Evolutionary conservation across 2,888 invertebrate species (phyloP).

Genomic region (Scaptomyza caliginosa): DNA sequence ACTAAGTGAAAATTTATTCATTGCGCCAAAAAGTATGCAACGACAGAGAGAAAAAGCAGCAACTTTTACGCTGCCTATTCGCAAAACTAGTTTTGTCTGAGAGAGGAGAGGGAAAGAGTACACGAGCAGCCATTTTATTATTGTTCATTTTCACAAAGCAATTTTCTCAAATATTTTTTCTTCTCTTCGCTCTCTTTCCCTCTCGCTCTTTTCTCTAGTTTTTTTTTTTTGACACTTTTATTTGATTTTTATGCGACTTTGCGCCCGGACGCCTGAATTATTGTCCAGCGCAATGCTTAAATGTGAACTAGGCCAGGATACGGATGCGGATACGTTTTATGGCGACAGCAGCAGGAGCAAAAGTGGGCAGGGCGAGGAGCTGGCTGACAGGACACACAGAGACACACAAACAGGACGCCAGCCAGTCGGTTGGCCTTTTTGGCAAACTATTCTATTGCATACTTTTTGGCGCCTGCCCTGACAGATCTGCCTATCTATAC

Average conservation of each 20-base stretch:
- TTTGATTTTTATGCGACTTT: constrained; percentile 75
- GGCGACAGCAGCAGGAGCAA: not conserved
- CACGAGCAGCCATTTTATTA: constrained; percentile 43
- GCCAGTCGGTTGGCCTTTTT: constrained; percentile 55
- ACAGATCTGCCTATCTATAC: constrained; percentile 22
- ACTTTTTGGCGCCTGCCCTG: constrained; percentile 48
- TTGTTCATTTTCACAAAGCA: constrained; percentile 45
- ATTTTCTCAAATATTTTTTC: constrained; percentile 16
- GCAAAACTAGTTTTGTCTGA: too few relatives aligned
- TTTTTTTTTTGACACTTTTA: constrained; percentile 56
- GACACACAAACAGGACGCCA: constrained; percentile 18
- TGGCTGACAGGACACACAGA: not conserved
- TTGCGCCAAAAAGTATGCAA: constrained; percentile 47
- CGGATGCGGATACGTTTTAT: constrained; percentile 45
- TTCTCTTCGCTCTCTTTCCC: not conserved
- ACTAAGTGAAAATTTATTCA: constrained; percentile 70
- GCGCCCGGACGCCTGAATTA: constrained; percentile 59
- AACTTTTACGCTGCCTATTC: constrained; percentile 42
- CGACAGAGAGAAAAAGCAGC: constrained; percentile 28
- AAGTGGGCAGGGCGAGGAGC: not conserved
- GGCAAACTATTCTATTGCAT: constrained; percentile 52
- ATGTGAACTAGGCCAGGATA: constrained; percentile 70
- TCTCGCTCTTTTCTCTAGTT: constrained; percentile 11
- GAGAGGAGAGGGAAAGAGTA: not conserved
- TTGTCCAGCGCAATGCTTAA: constrained; percentile 69